These are phyloP conservation scores for Meandrusa payeni DNA, from an alignment of 2,888 invertebrate species.

Conservation along the genomic window DNA sequence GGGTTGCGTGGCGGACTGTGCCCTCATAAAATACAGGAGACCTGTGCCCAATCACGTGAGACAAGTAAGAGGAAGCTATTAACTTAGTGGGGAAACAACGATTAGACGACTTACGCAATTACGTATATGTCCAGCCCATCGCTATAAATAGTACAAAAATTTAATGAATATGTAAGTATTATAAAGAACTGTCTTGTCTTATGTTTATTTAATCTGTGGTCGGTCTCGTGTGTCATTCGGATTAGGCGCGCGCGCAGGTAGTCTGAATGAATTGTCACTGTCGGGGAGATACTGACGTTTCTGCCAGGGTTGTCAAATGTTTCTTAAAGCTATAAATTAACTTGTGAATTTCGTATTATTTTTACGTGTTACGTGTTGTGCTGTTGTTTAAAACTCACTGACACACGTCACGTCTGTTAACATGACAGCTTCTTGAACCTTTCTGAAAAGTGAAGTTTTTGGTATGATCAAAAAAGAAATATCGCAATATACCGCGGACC, in stretches of 20 bases:
- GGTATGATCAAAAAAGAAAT: no score
- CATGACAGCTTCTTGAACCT: not conserved
- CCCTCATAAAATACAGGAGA: no score
- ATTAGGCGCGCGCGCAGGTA: conserved; percentile 77
- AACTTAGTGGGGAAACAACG: no score
- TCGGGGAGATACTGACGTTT: conserved; percentile 59
- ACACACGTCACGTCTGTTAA: not conserved
- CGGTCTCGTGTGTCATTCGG: conserved; percentile 65
- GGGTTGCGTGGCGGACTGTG: no score
- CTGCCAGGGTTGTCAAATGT: conserved; percentile 49
- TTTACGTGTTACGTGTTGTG: not conserved
- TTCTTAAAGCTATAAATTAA: not conserved
- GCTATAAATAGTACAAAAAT: no score
- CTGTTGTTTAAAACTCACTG: no score
- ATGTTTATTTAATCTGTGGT: conserved; percentile 44
- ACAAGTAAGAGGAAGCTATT: no score
- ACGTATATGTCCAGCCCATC: no score
- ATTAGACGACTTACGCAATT: no score
- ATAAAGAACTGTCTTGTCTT: not conserved
- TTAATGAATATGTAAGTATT: not conserved
- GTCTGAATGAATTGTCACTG: conserved; percentile 79
- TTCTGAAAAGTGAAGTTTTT: no score
- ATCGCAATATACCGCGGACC: no score
- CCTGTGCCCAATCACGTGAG: no score
- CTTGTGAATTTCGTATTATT: not conserved